Evolutionary conservation across 2,888 invertebrate species (phyloP), one percentile per base, ranked within the genome.

Genomic region (Dynastes hyllus): DNA sequence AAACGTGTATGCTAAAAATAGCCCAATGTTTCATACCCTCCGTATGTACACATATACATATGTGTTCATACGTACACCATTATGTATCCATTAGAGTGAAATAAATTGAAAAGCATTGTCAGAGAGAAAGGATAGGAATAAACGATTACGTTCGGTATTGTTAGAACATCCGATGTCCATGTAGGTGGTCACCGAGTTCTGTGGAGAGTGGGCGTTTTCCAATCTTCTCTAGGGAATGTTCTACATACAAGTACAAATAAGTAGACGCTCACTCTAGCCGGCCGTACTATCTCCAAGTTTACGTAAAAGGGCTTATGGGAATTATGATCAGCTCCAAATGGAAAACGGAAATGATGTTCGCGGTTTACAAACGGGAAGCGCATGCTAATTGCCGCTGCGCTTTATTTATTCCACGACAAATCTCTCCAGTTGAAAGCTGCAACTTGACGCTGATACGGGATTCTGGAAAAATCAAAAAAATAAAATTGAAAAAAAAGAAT

Each of bases 61-160:
- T 37, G 37, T 37, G 6, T 6, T 2, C 45, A 45, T 45, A 45
- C 45, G 45, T 11, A 45, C 45, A 45, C 45, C 29, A 53, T 51
- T 51, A 69, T 69, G 13, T 51, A 29, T 69, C 51, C 29, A 69
- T 69, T 69, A 69, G 29, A 27, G 13, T 22, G 29, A 66, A 66
- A 66, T 67, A 77, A 77, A 77, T 77, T 77, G 66, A 55, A 77
- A 77, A 67, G 58, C 53, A 50, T 66, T 77, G 66, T 76, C 50
- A n/a, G 50, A 53, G n/a, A 13, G 50, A 66, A 22, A 11, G 55
- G 76, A 66, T 65, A 40, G 32, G 75, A 75, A 55, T 66, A 53
- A 65, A 53, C 51, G 53, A 77, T 77, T 67, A 63, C 66, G 16
- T 66, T 61, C 45, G 66, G 66, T 45, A 77, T 77, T 77, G 77